Base-by-base conservation (phyloP, 1,140 invertebrate species). In the Temnothorax curvispinosus region DNA sequence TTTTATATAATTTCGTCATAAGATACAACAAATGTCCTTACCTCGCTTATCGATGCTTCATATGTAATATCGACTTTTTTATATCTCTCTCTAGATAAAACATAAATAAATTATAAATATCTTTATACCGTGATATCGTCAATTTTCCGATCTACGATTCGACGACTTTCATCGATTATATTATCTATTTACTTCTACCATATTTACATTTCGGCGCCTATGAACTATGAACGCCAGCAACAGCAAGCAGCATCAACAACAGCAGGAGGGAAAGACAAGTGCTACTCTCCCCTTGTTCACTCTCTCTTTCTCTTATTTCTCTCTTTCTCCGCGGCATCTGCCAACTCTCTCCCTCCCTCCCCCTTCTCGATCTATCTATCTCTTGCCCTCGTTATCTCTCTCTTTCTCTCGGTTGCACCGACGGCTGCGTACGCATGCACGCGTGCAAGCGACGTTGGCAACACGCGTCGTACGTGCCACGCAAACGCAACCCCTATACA, bases 241-340 rank as follows among this genome's bases (percentile, higher is more conserved):
- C 76, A 82, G 56, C 50, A 71, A 76, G 75, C 76, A 78, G 62
- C 78, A 87, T 80, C 85, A 71, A 62, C 74, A 87, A 75, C 89
- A 84, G 77, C 77, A 81, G 75, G 77, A 91, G 86, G 85, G 89
- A 88, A 67, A 91, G 92, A 92, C 92, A 92, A 93, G 91, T 91
- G 92, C 82, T 81, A 75, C 67, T 58, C 60, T 75, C 50, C 21
- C 44, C 56, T 50, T 21, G 21, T 44, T 67, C 54, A n/a, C 50
- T 74, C 47, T 76, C 44, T 84, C 60, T 72, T 2, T 44, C 21
- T 21, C 62, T 18, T 87, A 18, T 82, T 78, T 85, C 21, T 27
- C 32, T 58, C 44, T 64, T 54, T 50, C 15, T 60, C 72, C 18
- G 64, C 58, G 82, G 72, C 89, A 90, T 92, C 82, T 77, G 82